Base-by-base conservation (phyloP, 2,888 invertebrate genomes). In the Cheilosia pagana region DNA sequence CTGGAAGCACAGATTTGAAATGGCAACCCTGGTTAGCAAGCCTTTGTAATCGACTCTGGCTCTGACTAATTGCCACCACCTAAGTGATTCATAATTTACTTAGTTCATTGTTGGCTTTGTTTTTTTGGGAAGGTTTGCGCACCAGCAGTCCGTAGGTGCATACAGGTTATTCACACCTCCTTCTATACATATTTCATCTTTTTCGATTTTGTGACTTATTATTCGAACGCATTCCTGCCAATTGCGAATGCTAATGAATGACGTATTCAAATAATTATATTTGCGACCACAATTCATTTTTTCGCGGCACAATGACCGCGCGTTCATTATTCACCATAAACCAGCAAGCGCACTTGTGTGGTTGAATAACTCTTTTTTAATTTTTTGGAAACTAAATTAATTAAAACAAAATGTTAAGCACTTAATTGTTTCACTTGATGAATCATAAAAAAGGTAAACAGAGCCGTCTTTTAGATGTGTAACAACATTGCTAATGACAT, bases 261-360 rank as follows among this genome's bases (percentile, higher is more conserved):
- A 60, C 16, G 19, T 19, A 70, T 48, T 57, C 23, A 23, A 59
- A 59, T 39, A 19, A 19, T 52, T 60, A n/a, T 52, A 43, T 60
- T 71, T 60, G 5, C 28, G 41, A n/a, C 28, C 21, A 14, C 19
- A 28, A n/a, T 28, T 25, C 14, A 16, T 35, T 19, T 55, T 55
- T 63, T 19, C 55, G 25, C n/a, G 45, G 63, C 63, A 16, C 55
- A 74, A 35, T 74, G 72, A 60, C 72, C 52, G 55, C 63, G 23
- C 23, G 35, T 43, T 23, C 5, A 50, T 50, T 50, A 25, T 50
- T 50, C 50, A 50, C 23, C 12, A 45, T 16, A 19, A 19, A 1
- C 1, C 12, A 6, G 1, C n/a, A 4, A 12, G 10, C 14, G 14
- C 14, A 39, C 39, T 7, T 28, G 28, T 6, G 28, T 5, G 31